Base-by-base conservation (phyloP, 1,140 invertebrate genomes). In the Diorhabda elongata region DNA sequence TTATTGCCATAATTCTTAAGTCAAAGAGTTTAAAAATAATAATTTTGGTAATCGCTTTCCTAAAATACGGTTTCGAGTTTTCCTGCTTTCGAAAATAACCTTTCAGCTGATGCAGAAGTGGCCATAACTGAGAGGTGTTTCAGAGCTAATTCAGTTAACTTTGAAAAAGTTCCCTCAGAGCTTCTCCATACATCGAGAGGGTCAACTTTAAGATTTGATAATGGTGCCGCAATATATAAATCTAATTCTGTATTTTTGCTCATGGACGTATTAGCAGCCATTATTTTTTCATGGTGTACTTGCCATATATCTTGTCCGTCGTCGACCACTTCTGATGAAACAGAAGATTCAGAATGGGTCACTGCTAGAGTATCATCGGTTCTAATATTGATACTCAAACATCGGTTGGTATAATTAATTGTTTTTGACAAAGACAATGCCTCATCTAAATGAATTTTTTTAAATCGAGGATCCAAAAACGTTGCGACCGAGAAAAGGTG, bases 241-340 rank as follows among this genome's bases (percentile, higher is more conserved):
- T 61, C 59, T 4, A 61, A 26, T 26, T 61, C 59, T n/a, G 59
- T 61, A 61, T 61, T 61, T 26, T 61, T 61, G 59, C 3, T 7
- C 59, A 26, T 42, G n/a, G 59, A 61, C 59, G 59, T 11, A 42
- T 61, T 61, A 26, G 59, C 9, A 26, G 59, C 41, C n/a, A 26
- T 26, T 61, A 61, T 61, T 61, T 61, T 61, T 61, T 61, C 59
- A 61, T 61, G 59, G 4, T 61, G 9, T 61, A 61, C 59, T 7
- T 61, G 9, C 2, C 59, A 61, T 11, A 61, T 61, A 61, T 61
- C 59, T 61, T 61, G 59, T 61, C 59, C 59, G 41, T 60, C 59
- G 41, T n/a, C 59, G 7, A 4, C 5, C 26, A 5, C 41, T 61
- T 42, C 41, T 61, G 1, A 61, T 61, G 41, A 61, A 11, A 11